Evolutionary conservation across 2,797 vertebrate genomes (phyloP), one percentile per base, ranked within the genome.

Genomic region (Clarias pachynema): DNA sequence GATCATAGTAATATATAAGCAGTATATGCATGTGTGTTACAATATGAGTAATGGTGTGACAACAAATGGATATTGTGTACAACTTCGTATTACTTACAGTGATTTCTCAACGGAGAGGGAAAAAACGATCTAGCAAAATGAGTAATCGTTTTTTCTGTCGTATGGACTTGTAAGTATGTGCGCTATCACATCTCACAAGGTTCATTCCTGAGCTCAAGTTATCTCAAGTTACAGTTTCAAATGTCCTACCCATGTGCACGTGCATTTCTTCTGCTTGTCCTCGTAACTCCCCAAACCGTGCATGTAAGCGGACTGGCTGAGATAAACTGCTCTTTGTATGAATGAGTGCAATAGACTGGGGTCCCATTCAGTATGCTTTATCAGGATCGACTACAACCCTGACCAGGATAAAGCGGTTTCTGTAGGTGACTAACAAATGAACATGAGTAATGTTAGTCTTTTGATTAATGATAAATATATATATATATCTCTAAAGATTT

Each of bases 161-260:
- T 77, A 34, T 14, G 16, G 4, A 59, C 5, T 31, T 56, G 8
- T 22, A 78, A 34, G 4, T 37, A 60, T n/a, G 20, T 24, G 4
- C 15, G 57, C 59, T 8, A 9, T n/a, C 57, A 40, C 29, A 34
- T 10, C 22, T 60, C 20, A 31, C 14, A 56, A 60, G 56, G 18
- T 78, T 59, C 29, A 37, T 79, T 79, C 34, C 77, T 40, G 77
- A 63, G 77, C 22, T 79, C 14, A 63, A 2, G 22, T 79, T 79
- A 44, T 37, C 18, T 26, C 22, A 4, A 44, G 24, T 29, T 1
- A 49, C 24, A 44, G 60, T 20, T 65, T 60, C 6, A 34, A 12
- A 77, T 77, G 4, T 22, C 31, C 34, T 62, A 40, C 34, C 7
- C 60, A 63, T 79, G 37, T 81, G 40, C 62, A 66, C 24, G 16